Evolutionary conservation across 2,113 vertebrate species (phyloP), one percentile per base, ranked within the genome.

Genomic region (Poeciliopsis prolifica): DNA sequence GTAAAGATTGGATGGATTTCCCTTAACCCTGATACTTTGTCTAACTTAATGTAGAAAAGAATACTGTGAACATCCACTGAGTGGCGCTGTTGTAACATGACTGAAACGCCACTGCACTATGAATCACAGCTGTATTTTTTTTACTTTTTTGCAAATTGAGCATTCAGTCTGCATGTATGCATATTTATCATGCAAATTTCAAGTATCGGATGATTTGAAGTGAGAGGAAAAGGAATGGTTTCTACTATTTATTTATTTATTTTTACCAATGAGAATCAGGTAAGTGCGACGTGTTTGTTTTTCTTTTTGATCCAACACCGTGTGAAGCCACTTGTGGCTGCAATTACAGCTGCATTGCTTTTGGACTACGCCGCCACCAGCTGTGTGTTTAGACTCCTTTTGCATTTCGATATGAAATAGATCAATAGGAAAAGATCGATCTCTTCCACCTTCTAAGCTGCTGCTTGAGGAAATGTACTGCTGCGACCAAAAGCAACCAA

Each of bases 61-160:
- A 58, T 37, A 13, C 12, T n/a, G 4, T 15, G 2, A 37, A 28
- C 22, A 0, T 75, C 91, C 91, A 91, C 74, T 67, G 90, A 89
- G 83, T 86, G 89, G 87, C 86, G 74, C 68, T 84, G 83, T 71
- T 81, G 90, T 70, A 72, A 64, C 85, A 75, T 54, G 72, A 51
- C 82, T 76, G 81, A 79, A 37, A 22, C 28, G 51, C 30, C 26
- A 30, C 33, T 1, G 30, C 17, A 5, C 14, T 1, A 24, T 26
- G 1, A 26, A 13, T n/a, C 13, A 6, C n/a, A 29, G 1, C 1
- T 1, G 14, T 72, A 30, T 33, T 9, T 66, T 7, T 42, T 37
- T n/a, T n/a, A n/a, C n/a, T n/a, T n/a, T n/a, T n/a, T n/a, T n/a
- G n/a, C n/a, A 22, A 26, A n/a, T 40, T 40, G 35, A 66, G 65